Evolutionary conservation across 2,113 vertebrate genomes (phyloP).

Genomic region (Gobio gobio): DNA sequence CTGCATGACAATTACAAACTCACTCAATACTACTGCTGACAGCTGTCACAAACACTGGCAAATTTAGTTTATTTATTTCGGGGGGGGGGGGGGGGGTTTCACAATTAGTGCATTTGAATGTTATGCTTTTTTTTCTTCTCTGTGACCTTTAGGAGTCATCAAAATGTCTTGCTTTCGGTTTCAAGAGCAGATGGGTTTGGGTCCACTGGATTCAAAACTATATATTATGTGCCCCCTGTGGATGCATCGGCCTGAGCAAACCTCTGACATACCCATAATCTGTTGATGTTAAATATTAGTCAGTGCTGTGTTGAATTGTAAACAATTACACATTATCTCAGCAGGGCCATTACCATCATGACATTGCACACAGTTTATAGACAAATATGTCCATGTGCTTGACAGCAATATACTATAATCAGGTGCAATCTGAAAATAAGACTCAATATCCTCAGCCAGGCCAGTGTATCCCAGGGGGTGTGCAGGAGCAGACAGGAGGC

Average conservation of each 20-base stretch:
- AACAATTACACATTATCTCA: constrained; percentile 13
- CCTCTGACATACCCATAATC: background rate
- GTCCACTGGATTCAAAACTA: constrained; percentile 5
- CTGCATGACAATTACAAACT: constrained; percentile 75
- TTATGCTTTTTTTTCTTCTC: background rate
- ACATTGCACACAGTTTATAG: background rate
- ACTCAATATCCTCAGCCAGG: background rate
- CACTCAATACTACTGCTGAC: constrained; percentile 72
- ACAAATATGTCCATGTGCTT: background rate
- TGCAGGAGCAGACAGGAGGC: background rate
- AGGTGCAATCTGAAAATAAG: constrained; percentile 8
- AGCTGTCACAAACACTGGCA: constrained; percentile 63
- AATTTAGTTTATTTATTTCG: constrained; percentile 63
- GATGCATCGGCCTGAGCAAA: constrained; percentile 1
- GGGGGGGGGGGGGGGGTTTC: no score
- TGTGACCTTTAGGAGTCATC: background rate
- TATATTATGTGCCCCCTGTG: background rate
- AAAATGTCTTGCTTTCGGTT: background rate
- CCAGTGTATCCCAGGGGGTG: constrained; percentile 26
- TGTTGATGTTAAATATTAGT: background rate
- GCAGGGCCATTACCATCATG: background rate
- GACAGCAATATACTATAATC: constrained; percentile 11
- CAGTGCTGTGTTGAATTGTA: background rate
- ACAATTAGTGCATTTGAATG: background rate
- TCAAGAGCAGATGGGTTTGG: constrained; percentile 38